These are phyloP conservation scores for Ostrea edulis DNA, from an alignment of 1,140 invertebrate species.

Conservation along the genomic window DNA sequence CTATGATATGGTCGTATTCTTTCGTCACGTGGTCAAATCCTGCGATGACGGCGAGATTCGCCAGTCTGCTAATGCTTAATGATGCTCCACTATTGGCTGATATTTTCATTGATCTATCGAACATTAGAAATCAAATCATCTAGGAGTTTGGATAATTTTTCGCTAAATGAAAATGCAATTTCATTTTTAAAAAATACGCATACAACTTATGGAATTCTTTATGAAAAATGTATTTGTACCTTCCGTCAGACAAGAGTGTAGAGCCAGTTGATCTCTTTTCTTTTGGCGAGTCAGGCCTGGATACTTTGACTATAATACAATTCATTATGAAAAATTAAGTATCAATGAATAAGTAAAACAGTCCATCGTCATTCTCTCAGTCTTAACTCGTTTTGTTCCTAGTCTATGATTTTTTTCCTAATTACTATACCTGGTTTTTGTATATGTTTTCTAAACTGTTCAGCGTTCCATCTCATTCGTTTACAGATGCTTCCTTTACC, in stretches of 20 bases:
- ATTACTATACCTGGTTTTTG: conserved; percentile 8
- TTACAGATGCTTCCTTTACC: conserved; percentile 35
- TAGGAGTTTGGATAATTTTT: not conserved
- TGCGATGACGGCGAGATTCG: conserved; percentile 52
- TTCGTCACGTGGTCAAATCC: conserved; percentile 56
- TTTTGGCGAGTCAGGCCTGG: not conserved
- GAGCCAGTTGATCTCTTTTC: not conserved
- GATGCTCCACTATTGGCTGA: not conserved
- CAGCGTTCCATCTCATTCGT: conserved; percentile 46
- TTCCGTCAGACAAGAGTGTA: not conserved
- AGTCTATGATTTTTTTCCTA: too few relatives aligned
- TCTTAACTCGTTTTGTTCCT: not conserved
- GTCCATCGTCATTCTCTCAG: not conserved
- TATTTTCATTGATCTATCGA: conserved; percentile 43
- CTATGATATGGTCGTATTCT: not conserved
- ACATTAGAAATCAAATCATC: not conserved
- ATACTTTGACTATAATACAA: not conserved
- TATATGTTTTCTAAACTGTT: conserved; percentile 40
- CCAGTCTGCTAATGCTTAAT: conserved; percentile 27
- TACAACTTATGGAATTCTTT: too few relatives aligned
- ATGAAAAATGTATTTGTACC: not conserved
- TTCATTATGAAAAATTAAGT: not conserved
- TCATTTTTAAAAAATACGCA: too few relatives aligned
- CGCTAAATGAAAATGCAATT: not conserved
- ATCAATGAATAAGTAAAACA: not conserved